Conservation (phyloP, 2,113 vertebrate species). For the Neolamprologus falcicula region DNA sequence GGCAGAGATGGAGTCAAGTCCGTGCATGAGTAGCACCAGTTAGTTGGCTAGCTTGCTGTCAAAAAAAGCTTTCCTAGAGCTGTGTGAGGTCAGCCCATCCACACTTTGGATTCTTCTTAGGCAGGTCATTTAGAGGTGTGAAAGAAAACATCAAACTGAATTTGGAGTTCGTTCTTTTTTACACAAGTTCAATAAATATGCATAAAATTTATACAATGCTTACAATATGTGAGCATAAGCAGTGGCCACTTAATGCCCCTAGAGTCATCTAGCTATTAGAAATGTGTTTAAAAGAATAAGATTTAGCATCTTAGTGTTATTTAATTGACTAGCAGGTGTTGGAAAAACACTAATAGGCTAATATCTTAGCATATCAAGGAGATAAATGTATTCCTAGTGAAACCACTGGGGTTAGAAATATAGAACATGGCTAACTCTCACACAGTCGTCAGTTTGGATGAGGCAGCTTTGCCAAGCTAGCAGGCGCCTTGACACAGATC, state of each 20-base stretch:
- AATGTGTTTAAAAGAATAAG: background rate
- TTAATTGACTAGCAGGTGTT: background rate
- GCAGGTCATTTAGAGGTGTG: background rate
- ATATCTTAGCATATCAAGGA: background rate
- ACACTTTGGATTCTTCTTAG: background rate
- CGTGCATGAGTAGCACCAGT: slow-evolving; percentile 55
- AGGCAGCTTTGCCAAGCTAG: background rate
- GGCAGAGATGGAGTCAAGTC: background rate
- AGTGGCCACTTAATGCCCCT: fast-evolving
- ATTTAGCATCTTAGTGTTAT: background rate
- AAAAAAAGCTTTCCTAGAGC: slow-evolving; percentile 6
- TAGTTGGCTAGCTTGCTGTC: slow-evolving; percentile 2
- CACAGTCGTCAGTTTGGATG: background rate
- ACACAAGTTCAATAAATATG: background rate
- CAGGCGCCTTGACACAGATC: background rate
- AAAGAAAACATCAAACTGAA: background rate
- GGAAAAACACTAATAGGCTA: background rate
- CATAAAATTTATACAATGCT: background rate
- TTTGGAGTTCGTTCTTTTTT: background rate
- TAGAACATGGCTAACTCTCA: background rate
- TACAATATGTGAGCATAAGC: background rate
- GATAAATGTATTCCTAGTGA: background rate
- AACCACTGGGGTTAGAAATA: background rate
- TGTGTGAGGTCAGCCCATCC: slow-evolving; percentile 10
- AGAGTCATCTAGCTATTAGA: background rate